Base-by-base conservation (phyloP, 1,140 invertebrate species). In the Marisa cornuarietis region DNA sequence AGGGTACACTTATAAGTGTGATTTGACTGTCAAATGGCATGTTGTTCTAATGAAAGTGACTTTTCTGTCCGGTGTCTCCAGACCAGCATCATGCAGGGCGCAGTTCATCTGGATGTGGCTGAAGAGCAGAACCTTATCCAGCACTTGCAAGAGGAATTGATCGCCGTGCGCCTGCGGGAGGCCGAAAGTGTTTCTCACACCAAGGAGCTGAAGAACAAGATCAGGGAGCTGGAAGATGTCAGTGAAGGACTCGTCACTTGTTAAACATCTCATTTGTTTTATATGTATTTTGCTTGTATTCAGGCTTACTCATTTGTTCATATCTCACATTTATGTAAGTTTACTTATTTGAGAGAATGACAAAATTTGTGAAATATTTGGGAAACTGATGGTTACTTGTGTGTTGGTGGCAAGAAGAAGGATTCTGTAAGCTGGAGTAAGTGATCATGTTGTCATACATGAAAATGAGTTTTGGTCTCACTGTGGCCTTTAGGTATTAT, bases 101-200 rank as follows among this genome's bases (percentile, higher is more conserved):
- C 78, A n/a, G 80, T 83, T 24, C 76, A 80, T 18, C 76, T 83
- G 76, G 83, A 81, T 24, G 79, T 74, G 31, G 79, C 79, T 22
- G 80, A 81, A n/a, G 86, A 87, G 24, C 79, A 85, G 73, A 82
- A 83, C 71, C 82, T 89, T 76, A 82, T 90, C 26, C 85, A 87
- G 65, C 80, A 85, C 51, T 81, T 91, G 58, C 93, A 99, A 92
- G 97, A 99, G 90, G 98, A 99, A 92, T 91, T 99, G 49, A 98
- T 98, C 83, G 96, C 97, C 16, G 97, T 99, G 1, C 98, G 99
- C 91, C 92, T 99, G 26, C 92, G 97, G 26, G 98, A 99, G 91
- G 97, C 98, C 0, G 98, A 99, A 91, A 97, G 97, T 0, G 97
- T 97, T 90, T 92, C 98, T n/a, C 96, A 96, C 1, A 92, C 99